Evolutionary conservation across 2,797 vertebrate genomes (phyloP).

Genomic region (Myotis planiceps): DNA sequence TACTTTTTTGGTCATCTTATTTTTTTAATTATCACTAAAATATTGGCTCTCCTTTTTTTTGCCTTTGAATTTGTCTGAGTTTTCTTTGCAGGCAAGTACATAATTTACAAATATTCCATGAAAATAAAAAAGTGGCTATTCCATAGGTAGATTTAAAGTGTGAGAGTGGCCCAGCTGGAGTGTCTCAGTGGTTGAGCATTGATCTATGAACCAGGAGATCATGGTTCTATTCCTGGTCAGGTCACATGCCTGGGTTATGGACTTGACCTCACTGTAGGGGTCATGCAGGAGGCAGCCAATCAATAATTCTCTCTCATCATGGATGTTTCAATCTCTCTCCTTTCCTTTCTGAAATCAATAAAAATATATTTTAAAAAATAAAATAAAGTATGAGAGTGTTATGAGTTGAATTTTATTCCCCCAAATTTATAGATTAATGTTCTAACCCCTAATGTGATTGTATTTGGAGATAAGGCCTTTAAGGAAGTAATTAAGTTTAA

Average conservation of each 20-base stretch:
- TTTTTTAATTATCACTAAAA: not conserved
- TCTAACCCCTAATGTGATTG: not conserved
- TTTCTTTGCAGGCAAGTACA: not conserved
- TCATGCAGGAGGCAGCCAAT: too few species aligned
- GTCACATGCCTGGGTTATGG: too few species aligned
- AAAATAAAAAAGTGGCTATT: not conserved
- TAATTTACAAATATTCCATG: not conserved
- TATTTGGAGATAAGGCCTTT: not conserved
- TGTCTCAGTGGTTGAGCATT: too few species aligned
- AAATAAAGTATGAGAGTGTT: not conserved
- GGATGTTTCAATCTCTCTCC: too few species aligned
- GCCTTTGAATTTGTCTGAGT: not conserved
- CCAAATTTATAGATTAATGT: not conserved
- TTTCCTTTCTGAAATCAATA: too few species aligned
- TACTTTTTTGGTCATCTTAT: not conserved
- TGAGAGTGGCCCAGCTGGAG: not conserved
- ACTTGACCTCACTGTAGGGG: too few species aligned
- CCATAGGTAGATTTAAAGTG: not conserved
- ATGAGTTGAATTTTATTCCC: not conserved
- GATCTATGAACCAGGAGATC: too few species aligned
- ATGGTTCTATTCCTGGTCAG: too few species aligned
- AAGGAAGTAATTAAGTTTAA: not conserved
- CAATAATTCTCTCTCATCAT: too few species aligned
- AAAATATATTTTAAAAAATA: not conserved
- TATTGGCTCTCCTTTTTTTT: not conserved